Base-by-base conservation (phyloP, 2,888 invertebrate species). In the Acleris emargana region DNA sequence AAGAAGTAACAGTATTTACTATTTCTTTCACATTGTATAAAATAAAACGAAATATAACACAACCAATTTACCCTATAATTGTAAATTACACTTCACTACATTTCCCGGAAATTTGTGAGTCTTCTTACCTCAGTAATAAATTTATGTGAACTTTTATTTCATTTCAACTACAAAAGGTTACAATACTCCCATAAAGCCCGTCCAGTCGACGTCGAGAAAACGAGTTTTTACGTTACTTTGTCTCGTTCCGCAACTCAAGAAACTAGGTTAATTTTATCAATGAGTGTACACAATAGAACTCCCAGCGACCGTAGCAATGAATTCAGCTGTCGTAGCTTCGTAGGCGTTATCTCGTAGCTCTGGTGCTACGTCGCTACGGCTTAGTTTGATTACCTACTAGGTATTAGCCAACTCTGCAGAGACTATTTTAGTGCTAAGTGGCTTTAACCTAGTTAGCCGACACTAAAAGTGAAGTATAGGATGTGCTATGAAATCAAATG, bases 251-350 rank as follows among this genome's bases (percentile, higher is more conserved):
- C 64, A 64, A 66, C 66, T 66, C 60, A 45, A 61, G 60, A 61
- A 66, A 66, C 66, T 63, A 69, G 71, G 69, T 69, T 78, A 76
- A 77, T 76, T 73, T 73, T 76, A 76, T 75, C 75, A 77, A 76
- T 76, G 75, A 73, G 71, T 73, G 73, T 57, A 61, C 57, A 66
- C 64, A 60, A 54, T 58, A 45, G 51, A 63, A 52, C 57, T 62
- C 25, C 52, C 22, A 57, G 58, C 79, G 76, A 69, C 68, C 74
- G 78, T 79, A 76, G 82, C 76, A 78, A 83, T 86, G 84, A 83
- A 84, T 84, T 81, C 81, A 76, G 75, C 72, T 74, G 76, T 76
- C 77, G 76, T 63, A 67, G 62, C 62, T 77, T 78, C 69, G 71
- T 69, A 71, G 72, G 69, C 49, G 60, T 49, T 59, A 66, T 66